phyloP scores from a whole-genome alignment of 2,797 vertebrate species.

The Falco concolor region DNA sequence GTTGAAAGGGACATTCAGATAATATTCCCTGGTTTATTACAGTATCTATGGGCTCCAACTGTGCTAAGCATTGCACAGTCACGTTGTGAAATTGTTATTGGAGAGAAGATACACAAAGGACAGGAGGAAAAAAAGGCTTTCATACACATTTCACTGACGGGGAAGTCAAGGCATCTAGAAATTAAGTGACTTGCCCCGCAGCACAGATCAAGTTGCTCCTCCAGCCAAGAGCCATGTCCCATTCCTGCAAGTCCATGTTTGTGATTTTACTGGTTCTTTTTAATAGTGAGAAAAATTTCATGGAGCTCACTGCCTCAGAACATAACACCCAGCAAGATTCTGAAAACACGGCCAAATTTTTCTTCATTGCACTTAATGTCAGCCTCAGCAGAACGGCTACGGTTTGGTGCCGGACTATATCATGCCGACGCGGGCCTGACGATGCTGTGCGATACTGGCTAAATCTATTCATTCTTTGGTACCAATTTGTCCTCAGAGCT shows the following conservation, averaged over 20 bases:
- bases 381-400: neutral
- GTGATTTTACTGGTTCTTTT: neutral
- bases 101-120: neutral
- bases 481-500: neutral
- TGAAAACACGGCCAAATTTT: neutral
- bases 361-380: fast-evolving
- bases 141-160: neutral
- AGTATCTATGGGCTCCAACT: neutral
- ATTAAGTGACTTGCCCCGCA: fast-evolving
- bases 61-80: neutral
- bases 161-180: neutral
- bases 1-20: neutral
- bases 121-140: neutral
- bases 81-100: neutral
- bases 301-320: neutral
- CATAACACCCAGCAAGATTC: neutral
- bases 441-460: neutral
- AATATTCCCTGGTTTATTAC: neutral
- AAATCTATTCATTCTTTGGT: fast-evolving
- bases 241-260: fast-evolving
- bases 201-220: fast-evolving
- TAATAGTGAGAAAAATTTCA: neutral
- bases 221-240: neutral
- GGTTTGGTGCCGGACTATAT: neutral
- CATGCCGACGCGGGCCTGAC: fast-evolving